phyloP scores from a whole-genome alignment of 1,140 invertebrate genomes.

The Bradynema listronoti region DNA sequence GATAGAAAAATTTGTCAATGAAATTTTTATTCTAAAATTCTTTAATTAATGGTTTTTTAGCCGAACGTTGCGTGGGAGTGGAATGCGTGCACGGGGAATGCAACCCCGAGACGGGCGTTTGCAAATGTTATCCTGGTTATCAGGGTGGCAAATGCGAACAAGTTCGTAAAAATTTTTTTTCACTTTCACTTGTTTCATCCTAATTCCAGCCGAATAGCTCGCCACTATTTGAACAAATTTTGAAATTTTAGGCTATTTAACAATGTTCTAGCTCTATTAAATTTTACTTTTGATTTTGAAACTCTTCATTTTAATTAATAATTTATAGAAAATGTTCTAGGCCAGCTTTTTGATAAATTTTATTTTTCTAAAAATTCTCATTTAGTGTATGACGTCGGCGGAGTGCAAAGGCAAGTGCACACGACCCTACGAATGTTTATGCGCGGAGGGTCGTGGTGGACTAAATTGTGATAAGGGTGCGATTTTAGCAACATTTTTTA shows the following conservation, averaged over 20 bases:
- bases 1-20: no score
- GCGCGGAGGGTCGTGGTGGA: no score
- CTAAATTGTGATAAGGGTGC: conserved; percentile 26
- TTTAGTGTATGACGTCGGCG: no score
- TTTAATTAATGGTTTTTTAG: no score
- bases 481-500: no score
- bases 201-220: not conserved
- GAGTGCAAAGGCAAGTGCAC: no score
- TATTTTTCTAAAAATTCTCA: no score
- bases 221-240: not conserved
- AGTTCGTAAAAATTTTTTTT: conserved; percentile 8
- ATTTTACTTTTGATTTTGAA: not conserved
- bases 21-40: no score
- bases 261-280: not conserved
- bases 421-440: no score
- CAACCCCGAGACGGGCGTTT: conserved; percentile 4
- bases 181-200: not conserved
- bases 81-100: conserved; percentile 25
- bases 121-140: conserved; percentile 17
- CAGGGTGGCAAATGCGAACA: conserved; percentile 20
- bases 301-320: not conserved
- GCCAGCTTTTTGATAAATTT: no score
- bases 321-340: not conserved
- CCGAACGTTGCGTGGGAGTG: no score
- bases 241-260: conserved; percentile 2